Percentiles rank a stretch among this genome's conserved stretches.
phyloP scores from a whole-genome alignment of 2,797 vertebrate species.

The Eidolon dupreanum region DNA sequence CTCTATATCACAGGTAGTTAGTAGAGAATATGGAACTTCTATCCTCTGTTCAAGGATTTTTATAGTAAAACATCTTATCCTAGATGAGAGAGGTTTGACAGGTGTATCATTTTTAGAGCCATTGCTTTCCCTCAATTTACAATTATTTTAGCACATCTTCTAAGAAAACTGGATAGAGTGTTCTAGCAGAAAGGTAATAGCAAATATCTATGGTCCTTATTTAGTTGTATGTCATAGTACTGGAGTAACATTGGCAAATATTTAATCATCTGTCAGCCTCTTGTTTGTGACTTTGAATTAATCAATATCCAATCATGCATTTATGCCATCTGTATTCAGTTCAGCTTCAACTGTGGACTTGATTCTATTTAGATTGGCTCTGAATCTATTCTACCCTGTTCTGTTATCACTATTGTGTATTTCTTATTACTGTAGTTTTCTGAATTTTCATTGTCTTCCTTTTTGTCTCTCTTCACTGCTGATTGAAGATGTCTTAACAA shows the following conservation, averaged over 20 bases:
- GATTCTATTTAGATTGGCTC: slow-evolving; percentile 66
- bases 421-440: slow-evolving; percentile 42
- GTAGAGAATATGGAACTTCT: not conserved
- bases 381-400: slow-evolving; percentile 32
- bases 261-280: slow-evolving; percentile 66
- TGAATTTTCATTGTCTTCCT: slow-evolving; percentile 2
- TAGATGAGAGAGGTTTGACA: not conserved
- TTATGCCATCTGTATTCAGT: slow-evolving; percentile 63
- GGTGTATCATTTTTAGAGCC: not conserved
- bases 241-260: slow-evolving; percentile 51
- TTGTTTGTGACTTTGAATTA: slow-evolving; percentile 57
- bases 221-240: slow-evolving; percentile 14
- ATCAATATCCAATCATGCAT: slow-evolving; percentile 72
- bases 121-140: not conserved
- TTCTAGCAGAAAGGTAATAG: not conserved
- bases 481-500: not conserved
- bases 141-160: slow-evolving; percentile 4
- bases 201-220: not conserved
- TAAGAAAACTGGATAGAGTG: not conserved
- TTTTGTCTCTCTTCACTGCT: not conserved
- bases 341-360: not conserved
- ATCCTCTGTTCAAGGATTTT: not conserved
- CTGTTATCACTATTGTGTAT: not conserved
- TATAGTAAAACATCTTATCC: not conserved
- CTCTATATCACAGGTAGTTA: not conserved